These are phyloP conservation scores for Arothron firmamentum DNA, from an alignment of 2,113 vertebrate genomes.

Conservation along the genomic window DNA sequence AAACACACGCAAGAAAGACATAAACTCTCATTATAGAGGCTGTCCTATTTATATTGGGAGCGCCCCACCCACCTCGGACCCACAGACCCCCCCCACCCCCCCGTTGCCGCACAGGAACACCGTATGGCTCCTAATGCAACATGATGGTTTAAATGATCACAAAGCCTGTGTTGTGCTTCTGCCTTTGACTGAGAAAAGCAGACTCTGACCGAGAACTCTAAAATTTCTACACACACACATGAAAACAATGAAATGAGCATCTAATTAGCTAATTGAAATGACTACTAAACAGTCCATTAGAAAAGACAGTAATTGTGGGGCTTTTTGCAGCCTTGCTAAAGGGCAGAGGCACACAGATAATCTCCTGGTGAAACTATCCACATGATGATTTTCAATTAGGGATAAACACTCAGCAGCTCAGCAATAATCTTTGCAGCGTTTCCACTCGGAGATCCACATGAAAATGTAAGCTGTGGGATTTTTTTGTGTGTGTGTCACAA, in stretches of 20 bases:
- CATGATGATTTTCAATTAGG: conserved; percentile 26
- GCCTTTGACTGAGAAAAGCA: conserved; percentile 26
- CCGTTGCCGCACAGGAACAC: conserved; percentile 3
- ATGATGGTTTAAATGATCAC: not conserved
- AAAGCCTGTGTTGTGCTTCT: conserved; percentile 6
- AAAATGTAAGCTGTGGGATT: conserved; percentile 24
- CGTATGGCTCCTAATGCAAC: not conserved
- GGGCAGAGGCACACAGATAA: conserved; percentile 20
- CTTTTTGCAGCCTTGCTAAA: conserved; percentile 36
- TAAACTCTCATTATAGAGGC: conserved; percentile 44
- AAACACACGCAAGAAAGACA: conserved; percentile 46
- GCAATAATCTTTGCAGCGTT: conserved; percentile 23
- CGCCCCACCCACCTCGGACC: conserved; percentile 25
- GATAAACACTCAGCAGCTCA: conserved; percentile 28
- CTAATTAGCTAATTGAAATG: conserved; percentile 50
- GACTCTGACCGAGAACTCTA: conserved; percentile 7
- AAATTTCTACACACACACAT: conserved; percentile 17
- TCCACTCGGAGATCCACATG: conserved; percentile 12
- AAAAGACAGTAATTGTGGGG: conserved; percentile 29
- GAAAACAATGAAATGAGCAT: conserved; percentile 43
- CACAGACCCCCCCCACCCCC: conserved; percentile 20
- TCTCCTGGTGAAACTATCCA: conserved; percentile 35
- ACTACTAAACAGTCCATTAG: conserved; percentile 37
- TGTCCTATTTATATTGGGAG: conserved; percentile 39
- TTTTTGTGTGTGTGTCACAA: not conserved